Evolutionary conservation across 2,888 invertebrate genomes (phyloP).

Genomic region (Stenurella melanura): DNA sequence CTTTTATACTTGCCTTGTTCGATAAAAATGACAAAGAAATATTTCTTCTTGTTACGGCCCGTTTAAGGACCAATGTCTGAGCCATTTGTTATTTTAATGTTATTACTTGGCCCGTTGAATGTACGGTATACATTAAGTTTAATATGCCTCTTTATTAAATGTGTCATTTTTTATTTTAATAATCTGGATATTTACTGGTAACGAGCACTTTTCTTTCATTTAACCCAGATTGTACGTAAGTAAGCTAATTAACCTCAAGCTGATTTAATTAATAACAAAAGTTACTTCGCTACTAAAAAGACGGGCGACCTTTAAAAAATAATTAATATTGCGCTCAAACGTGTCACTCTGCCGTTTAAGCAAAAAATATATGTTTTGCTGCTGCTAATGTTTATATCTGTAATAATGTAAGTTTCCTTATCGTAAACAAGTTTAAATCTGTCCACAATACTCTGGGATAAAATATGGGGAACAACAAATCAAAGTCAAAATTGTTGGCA

Average conservation of each 20-base stretch:
- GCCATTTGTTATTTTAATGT: constrained; percentile 46
- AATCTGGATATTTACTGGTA: constrained; percentile 29
- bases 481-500: too few species aligned
- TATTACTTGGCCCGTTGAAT: constrained; percentile 41
- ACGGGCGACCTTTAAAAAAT: neutral
- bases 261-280: constrained; percentile 15
- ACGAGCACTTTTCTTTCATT: constrained; percentile 28
- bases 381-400: too few species aligned
- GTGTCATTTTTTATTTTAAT: constrained; percentile 45
- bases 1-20: constrained; percentile 26
- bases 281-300: neutral
- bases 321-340: neutral
- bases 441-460: too few species aligned
- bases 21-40: constrained; percentile 45
- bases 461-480: too few species aligned
- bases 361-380: neutral
- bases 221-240: constrained; percentile 29
- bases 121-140: constrained; percentile 38
- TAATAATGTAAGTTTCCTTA: too few species aligned
- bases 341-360: neutral
- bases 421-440: too few species aligned
- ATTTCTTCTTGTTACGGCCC: constrained; percentile 38
- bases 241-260: constrained; percentile 30
- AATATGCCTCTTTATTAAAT: constrained; percentile 44
- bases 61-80: constrained; percentile 42